Base-by-base conservation (phyloP, 2,113 vertebrate genomes). In the Machaerirhynchus nigripectus region DNA sequence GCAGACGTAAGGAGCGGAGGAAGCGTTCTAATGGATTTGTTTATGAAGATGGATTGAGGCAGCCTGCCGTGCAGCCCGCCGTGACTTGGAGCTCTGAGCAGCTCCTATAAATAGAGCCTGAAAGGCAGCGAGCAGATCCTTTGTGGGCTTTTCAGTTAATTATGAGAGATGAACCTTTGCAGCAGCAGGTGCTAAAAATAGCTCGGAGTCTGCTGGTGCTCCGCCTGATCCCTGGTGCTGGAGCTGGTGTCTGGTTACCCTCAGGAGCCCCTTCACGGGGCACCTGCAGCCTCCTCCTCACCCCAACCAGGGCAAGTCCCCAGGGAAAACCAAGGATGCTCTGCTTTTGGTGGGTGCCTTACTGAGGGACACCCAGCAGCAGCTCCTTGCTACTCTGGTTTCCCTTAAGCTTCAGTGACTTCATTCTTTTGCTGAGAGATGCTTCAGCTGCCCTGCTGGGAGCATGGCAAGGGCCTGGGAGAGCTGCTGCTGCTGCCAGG, bases 51-150 rank as follows among this genome's bases (percentile, higher is more conserved):
- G 84, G 94, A 91, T 95, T 23, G 56, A 73, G 37, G 90, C 90
- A 89, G 77, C 93, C 70, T n/a, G 87, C 40, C 24, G 35, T 75
- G 81, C 68, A 80, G 95, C 87, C 69, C 4, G 65, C 80, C 30
- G 82, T 94, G 96, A 89, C 90, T 95, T 55, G 93, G 65, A 93
- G 89, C 85, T 88, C 59, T 56, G 63, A 89, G 89, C 14, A 49
- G 65, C 89, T 93, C 81, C 96, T 97, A 83, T 97, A 97, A 98
- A 97, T 96, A 97, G 92, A 80, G 67, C 49, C 70, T 68, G 64
- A 84, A 76, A 93, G 95, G 92, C 90, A 84, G 81, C 1, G 2
- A 65, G 89, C 69, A 31, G 70, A 92, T 96, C 94, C 92, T 95
- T 92, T 73, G 50, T 84, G 56, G 70, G 60, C 52, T 92, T 96